Evolutionary conservation across 1,140 invertebrate species (phyloP).

Genomic region (Oscheius sp.): DNA sequence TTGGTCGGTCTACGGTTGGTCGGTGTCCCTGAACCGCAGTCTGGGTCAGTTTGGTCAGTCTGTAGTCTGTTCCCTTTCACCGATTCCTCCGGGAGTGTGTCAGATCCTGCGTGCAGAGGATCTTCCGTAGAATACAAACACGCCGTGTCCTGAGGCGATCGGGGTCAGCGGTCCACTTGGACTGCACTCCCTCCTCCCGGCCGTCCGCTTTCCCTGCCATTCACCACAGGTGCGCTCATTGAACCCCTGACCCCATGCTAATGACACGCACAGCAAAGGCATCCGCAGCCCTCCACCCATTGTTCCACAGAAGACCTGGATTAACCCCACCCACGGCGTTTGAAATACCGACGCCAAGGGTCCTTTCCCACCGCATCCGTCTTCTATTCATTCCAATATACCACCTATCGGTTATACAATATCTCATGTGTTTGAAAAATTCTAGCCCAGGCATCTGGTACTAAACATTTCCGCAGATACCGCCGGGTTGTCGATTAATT

Average conservation of each 20-base stretch:
- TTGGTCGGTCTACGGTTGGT: too few species aligned
- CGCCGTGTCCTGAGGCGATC: not conserved
- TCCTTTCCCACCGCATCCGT: not conserved
- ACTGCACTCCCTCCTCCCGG: not conserved
- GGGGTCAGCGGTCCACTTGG: not conserved
- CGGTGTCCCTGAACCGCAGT: too few species aligned
- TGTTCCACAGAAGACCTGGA: not conserved
- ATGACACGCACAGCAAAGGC: not conserved
- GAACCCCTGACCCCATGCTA: not conserved
- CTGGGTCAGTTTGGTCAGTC: too few species aligned
- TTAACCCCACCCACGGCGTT: not conserved
- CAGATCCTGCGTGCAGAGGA: too few species aligned
- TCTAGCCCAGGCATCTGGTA: too few species aligned
- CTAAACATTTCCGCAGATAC: too few species aligned
- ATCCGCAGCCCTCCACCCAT: constrained; percentile 2
- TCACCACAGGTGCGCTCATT: not conserved
- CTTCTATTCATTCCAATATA: too few species aligned
- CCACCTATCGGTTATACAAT: too few species aligned
- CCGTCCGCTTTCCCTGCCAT: not conserved
- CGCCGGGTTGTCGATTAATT: too few species aligned
- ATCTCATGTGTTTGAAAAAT: too few species aligned
- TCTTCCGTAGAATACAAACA: constrained; percentile 4
- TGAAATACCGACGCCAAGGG: not conserved
- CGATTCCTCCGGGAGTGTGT: too few species aligned
- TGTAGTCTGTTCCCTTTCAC: too few species aligned